These are phyloP conservation scores for Netelia inedita DNA, from an alignment of 2,888 invertebrate genomes.

Conservation along the genomic window DNA sequence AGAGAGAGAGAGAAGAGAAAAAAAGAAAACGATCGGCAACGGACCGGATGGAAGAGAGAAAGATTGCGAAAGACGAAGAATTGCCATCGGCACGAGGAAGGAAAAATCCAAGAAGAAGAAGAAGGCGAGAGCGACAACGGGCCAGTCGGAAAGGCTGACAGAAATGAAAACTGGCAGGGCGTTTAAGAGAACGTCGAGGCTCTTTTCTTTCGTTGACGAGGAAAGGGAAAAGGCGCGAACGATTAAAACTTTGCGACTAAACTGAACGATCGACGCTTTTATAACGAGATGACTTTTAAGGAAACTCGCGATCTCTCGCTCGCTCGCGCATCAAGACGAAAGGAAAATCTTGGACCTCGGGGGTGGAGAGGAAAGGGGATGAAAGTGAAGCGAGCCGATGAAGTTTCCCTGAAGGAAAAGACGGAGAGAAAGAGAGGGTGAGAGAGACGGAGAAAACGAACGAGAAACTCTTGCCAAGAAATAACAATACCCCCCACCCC, in stretches of 20 bases:
- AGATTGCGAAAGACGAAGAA: not conserved
- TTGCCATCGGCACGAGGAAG: not conserved
- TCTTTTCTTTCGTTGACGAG: constrained; percentile 1
- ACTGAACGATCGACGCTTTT: constrained; percentile 68
- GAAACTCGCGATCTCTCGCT: constrained; percentile 10
- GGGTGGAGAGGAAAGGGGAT: not conserved
- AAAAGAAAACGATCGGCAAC: constrained; percentile 44
- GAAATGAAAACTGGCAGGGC: constrained; percentile 66
- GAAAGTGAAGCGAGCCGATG: not conserved
- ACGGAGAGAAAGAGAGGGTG: not conserved
- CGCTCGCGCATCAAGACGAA: not conserved
- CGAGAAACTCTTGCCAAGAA: constrained; percentile 59
- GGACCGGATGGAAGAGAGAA: constrained; percentile 43
- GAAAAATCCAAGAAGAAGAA: not conserved
- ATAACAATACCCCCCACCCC: constrained; percentile 56
- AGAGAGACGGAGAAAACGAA: constrained; percentile 18
- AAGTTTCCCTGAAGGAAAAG: not conserved
- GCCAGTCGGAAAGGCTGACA: constrained; percentile 50
- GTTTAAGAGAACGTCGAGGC: constrained; percentile 56
- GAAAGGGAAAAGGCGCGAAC: constrained; percentile 8
- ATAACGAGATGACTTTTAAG: constrained; percentile 64
- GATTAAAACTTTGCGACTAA: constrained; percentile 65
- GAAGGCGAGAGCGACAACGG: not conserved
- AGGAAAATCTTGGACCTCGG: constrained; percentile 1
- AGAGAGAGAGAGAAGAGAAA: constrained; percentile 56